phyloP scores from a whole-genome alignment of 2,797 vertebrate genomes.

The Eremophila alpestris region DNA sequence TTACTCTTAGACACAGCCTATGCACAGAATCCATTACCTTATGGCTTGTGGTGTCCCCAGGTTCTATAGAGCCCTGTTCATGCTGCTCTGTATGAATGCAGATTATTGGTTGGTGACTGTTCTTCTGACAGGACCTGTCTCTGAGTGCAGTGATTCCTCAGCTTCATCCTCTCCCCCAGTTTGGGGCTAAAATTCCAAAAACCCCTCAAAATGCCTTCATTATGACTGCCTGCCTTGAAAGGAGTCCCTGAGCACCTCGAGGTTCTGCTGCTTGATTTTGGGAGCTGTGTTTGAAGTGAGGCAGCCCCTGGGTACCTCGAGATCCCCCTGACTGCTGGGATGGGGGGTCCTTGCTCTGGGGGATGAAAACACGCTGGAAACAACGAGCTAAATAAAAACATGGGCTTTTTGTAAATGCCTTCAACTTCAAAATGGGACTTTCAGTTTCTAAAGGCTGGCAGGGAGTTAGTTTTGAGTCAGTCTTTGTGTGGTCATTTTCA shows the following conservation, averaged over 20 bases:
- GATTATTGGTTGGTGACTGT: neutral
- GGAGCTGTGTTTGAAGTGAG: neutral
- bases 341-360: neutral
- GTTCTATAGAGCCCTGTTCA: neutral
- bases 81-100: neutral
- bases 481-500: slow-evolving; percentile 63
- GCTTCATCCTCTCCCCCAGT: neutral
- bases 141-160: neutral
- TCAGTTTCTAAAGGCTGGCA: slow-evolving; percentile 38
- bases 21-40: neutral
- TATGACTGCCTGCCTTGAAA: neutral
- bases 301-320: neutral
- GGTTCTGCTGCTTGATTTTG: neutral
- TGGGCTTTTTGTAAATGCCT: neutral
- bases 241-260: neutral
- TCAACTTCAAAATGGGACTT: slow-evolving; percentile 25
- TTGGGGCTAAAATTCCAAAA: neutral
- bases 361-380: neutral
- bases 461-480: slow-evolving; percentile 31
- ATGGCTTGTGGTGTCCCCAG: neutral
- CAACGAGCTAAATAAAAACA: neutral
- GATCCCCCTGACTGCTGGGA: neutral
- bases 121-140: neutral
- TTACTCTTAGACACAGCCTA: neutral
- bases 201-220: neutral